Evolutionary conservation across 1,140 invertebrate species (phyloP), one percentile per base, ranked within the genome.

Genomic region (Anadara kagoshimensis): DNA sequence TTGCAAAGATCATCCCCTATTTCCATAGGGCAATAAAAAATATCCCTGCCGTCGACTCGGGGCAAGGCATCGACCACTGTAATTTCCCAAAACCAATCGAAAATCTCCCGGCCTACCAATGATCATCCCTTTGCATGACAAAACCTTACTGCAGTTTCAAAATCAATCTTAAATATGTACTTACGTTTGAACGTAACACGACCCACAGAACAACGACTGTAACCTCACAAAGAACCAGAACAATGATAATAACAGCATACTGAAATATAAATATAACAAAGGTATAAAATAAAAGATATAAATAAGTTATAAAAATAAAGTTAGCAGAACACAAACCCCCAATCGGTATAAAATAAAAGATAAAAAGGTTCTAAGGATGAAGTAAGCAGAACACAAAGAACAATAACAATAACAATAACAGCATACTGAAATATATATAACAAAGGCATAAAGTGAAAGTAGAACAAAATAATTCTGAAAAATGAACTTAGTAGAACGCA

Each of bases 131-230:
- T n/a, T n/a, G 16, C 20, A 16, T 18, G 16, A 51, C 16, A 51
- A 51, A 51, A 10, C 1, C 20, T 10, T 51, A 4, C 16, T 51
- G 16, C 4, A 51, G 1, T 2, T 18, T 51, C 16, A 51, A 18
- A 10, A 51, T 18, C 20, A 22, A 51, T 51, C 20, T 18, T 51
- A 22, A 44, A 20, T 63, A 0, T 45, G 29, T 36, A 36, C 45
- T 63, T 63, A 63, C 61, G 0, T 63, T 63, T 12, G 8, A 36
- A 8, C 45, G 41, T 44, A 63, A 26, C 22, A 63, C 61, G 45
- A 63, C 45, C 61, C 61, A 63, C 4, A 63, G 22, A 45, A 45
- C 45, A 20, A 63, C 61, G 22, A 49, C 45, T 7, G 45, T 44
- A 12, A 63, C 22, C 24, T 63, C 10, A 7, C 36, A 36, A 22